Percentiles rank a stretch among this genome's conserved stretches.
Conservation (phyloP, 2,888 invertebrate genomes). For the Microctonus brassicae region DNA sequence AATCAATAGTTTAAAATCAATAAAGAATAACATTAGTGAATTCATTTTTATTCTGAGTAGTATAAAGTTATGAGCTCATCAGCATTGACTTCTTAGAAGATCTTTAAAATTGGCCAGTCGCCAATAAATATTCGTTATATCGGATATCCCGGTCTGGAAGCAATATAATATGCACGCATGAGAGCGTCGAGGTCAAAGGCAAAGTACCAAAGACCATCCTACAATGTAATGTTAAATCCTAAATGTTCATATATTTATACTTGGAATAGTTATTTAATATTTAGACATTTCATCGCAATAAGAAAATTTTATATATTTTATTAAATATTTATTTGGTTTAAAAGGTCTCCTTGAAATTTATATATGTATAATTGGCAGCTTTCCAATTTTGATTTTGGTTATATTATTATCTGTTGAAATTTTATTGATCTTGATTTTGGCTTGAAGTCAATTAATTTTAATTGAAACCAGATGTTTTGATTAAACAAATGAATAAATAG, state of each 20-base stretch:
- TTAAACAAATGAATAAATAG: neutral
- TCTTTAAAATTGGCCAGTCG: slow-evolving; percentile 31
- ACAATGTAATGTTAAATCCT: neutral
- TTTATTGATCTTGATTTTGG: neutral
- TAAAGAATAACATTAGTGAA: neutral
- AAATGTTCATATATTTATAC: slow-evolving; percentile 6
- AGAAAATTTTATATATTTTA: neutral
- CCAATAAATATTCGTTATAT: slow-evolving; percentile 37
- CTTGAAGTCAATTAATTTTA: neutral
- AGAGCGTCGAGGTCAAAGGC: slow-evolving; percentile 36
- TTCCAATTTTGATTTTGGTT: slow-evolving; percentile 8
- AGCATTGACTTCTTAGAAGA: slow-evolving; percentile 32
- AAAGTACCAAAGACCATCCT: slow-evolving; percentile 10
- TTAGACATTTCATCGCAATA: neutral
- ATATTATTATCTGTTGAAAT: too few species aligned
- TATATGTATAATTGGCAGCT: neutral
- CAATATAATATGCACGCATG: slow-evolving; percentile 34
- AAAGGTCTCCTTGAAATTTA: slow-evolving; percentile 20
- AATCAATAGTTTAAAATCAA: slow-evolving; percentile 9
- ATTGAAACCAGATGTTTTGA: neutral
- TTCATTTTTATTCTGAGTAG: neutral
- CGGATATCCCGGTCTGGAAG: slow-evolving; percentile 37
- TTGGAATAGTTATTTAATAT: neutral
- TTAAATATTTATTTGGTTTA: neutral
- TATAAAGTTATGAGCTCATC: neutral